Percentiles rank a stretch among this genome's conserved stretches.
These are phyloP conservation scores for Botia almorhae DNA, from an alignment of 2,797 vertebrate species.

Conservation along the genomic window DNA sequence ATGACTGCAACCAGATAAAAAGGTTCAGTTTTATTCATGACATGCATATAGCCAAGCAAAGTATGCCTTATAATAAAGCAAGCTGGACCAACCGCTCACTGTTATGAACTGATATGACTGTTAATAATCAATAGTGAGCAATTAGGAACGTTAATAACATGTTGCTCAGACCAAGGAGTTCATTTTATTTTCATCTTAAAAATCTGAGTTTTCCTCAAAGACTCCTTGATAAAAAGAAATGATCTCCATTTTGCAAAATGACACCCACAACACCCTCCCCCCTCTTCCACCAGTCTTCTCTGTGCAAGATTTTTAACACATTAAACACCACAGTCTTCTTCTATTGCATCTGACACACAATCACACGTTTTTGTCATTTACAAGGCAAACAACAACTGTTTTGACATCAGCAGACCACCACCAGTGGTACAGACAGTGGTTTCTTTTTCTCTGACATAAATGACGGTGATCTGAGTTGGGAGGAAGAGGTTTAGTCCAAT, in stretches of 20 bases:
- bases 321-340: conserved; percentile 6
- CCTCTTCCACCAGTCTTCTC: conserved; percentile 8
- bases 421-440: conserved; percentile 27
- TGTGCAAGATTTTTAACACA: conserved; percentile 38
- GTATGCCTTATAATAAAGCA: conserved; percentile 64
- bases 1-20: conserved; percentile 65
- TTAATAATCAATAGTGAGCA: conserved; percentile 59
- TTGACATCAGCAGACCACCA: conserved; percentile 27
- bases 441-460: conserved; percentile 41
- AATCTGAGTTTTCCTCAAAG: conserved; percentile 43
- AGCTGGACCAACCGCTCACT: conserved; percentile 62
- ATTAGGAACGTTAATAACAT: conserved; percentile 46
- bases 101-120: conserved; percentile 65
- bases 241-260: conserved; percentile 36
- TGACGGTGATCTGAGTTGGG: conserved; percentile 30
- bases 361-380: conserved; percentile 23
- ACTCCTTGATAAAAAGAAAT: conserved; percentile 50
- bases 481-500: conserved; percentile 40
- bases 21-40: conserved; percentile 68
- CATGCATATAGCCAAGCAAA: conserved; percentile 80
- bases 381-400: conserved; percentile 50
- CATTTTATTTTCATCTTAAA: conserved; percentile 38
- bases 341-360: background rate
- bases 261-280: conserved; percentile 33
- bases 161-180: conserved; percentile 41